phyloP scores from a whole-genome alignment of 2,888 invertebrate genomes.

The Euzophera pinguis region DNA sequence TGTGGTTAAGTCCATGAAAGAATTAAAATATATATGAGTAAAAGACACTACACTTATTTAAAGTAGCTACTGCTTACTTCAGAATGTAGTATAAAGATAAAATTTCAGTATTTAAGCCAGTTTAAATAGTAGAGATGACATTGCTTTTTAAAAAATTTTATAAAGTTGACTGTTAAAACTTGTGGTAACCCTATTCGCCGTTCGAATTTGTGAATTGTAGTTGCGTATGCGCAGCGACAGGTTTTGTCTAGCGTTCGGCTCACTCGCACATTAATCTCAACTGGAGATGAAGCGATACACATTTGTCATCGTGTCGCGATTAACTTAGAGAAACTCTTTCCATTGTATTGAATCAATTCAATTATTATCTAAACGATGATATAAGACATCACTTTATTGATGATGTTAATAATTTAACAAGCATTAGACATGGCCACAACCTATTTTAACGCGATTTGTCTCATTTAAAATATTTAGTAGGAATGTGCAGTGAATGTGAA shows the following conservation, averaged over 20 bases:
- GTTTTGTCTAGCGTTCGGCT: slow-evolving; percentile 67
- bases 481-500: slow-evolving; percentile 27
- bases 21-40: too few relatives aligned
- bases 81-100: too few relatives aligned
- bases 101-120: too few relatives aligned
- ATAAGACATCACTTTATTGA: slow-evolving; percentile 33
- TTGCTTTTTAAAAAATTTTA: too few relatives aligned
- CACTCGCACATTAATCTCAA: slow-evolving; percentile 71
- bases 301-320: slow-evolving; percentile 77
- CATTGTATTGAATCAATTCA: slow-evolving; percentile 72
- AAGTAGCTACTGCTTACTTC: too few relatives aligned
- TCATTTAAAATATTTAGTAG: slow-evolving; percentile 10
- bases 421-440: slow-evolving; percentile 6
- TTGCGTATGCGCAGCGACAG: slow-evolving; percentile 63
- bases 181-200: slow-evolving; percentile 27
- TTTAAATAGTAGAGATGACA: too few relatives aligned
- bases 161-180: too few relatives aligned
- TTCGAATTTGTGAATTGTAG: slow-evolving; percentile 60
- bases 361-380: slow-evolving; percentile 57
- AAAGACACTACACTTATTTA: too few relatives aligned
- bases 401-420: slow-evolving; percentile 13
- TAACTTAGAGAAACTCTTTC: slow-evolving; percentile 66
- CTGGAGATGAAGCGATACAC: slow-evolving; percentile 74
- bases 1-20: too few relatives aligned
- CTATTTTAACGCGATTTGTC: slow-evolving; percentile 2